phyloP scores from a whole-genome alignment of 1,140 invertebrate species.

The Metaphire vulgaris region DNA sequence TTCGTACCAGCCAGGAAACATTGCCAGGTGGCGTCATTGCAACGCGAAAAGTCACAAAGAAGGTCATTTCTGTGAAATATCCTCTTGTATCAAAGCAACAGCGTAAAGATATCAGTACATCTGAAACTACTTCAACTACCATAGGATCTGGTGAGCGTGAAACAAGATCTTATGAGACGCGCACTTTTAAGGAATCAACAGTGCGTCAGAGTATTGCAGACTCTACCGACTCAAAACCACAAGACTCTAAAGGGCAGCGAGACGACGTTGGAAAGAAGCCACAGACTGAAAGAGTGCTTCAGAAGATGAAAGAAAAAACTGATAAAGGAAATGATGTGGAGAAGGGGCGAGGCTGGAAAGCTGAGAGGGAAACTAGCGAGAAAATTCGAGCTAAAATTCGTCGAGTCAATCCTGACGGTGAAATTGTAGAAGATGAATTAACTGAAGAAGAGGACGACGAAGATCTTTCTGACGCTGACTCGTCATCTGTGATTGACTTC shows the following conservation, averaged over 20 bases:
- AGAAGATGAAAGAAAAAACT: not conserved
- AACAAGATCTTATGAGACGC: too few relatives aligned
- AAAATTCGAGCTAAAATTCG: conserved; percentile 22
- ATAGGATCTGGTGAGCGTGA: too few relatives aligned
- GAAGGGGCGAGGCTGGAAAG: not conserved
- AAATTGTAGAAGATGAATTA: conserved; percentile 22
- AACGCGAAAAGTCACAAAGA: conserved; percentile 7
- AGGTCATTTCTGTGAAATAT: conserved; percentile 8
- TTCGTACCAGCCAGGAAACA: not conserved
- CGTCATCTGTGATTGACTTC: not conserved
- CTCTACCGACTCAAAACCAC: too few relatives aligned
- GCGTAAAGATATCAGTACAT: too few relatives aligned
- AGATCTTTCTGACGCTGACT: not conserved
- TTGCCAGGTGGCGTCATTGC: not conserved
- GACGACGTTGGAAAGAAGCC: not conserved
- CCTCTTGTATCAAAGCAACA: too few relatives aligned
- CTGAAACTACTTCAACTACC: too few relatives aligned
- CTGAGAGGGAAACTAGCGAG: too few relatives aligned
- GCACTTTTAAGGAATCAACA: too few relatives aligned
- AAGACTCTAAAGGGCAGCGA: not conserved
- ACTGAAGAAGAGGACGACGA: conserved; percentile 16
- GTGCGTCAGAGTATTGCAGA: too few relatives aligned
- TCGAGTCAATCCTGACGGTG: conserved; percentile 26
- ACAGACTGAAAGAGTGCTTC: not conserved
- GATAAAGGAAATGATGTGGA: not conserved